These are phyloP conservation scores for Drosophila subquinaria DNA, from an alignment of 2,888 invertebrate species.

Conservation along the genomic window DNA sequence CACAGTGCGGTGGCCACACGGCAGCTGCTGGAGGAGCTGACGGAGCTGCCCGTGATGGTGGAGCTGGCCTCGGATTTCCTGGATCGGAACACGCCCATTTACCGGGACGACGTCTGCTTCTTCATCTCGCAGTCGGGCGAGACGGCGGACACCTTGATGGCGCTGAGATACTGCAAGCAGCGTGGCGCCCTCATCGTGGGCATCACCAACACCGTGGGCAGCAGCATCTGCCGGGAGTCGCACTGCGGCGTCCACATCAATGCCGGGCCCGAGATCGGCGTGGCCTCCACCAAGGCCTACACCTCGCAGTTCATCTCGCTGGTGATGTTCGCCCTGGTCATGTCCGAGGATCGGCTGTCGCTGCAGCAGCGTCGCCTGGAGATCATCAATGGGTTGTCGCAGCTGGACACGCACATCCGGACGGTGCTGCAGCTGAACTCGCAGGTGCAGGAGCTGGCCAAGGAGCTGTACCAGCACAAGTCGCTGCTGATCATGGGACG, in stretches of 20 bases:
- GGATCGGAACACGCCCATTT: slow-evolving; percentile 98
- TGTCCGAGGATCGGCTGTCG: slow-evolving; percentile 99
- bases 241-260: slow-evolving; percentile 99
- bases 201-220: slow-evolving; percentile 99
- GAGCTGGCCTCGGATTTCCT: slow-evolving; percentile 99
- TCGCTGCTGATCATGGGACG: slow-evolving; percentile 99
- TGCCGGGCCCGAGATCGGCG: slow-evolving; percentile 99
- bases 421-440: slow-evolving; percentile 94
- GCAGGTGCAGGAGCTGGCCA: slow-evolving; percentile 94
- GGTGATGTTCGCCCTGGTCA: slow-evolving; percentile 99
- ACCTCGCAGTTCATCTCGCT: slow-evolving; percentile 99
- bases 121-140: slow-evolving; percentile 99
- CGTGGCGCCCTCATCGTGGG: slow-evolving; percentile 98
- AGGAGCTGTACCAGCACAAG: slow-evolving; percentile 97
- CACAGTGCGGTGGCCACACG: slow-evolving; percentile 98
- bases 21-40: slow-evolving; percentile 97
- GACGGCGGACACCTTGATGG: slow-evolving; percentile 98
- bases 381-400: slow-evolving; percentile 95
- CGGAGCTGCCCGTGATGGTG: slow-evolving; percentile 99
- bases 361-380: slow-evolving; percentile 93
- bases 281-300: slow-evolving; percentile 99
- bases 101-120: slow-evolving; percentile 99
- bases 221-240: slow-evolving; percentile 98
- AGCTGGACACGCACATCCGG: slow-evolving; percentile 94
- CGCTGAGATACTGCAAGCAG: slow-evolving; percentile 97